Percentiles rank a stretch among this genome's conserved stretches.
These are phyloP conservation scores for Eutolmus rufibarbis DNA, from an alignment of 2,888 invertebrate species.

Conservation along the genomic window DNA sequence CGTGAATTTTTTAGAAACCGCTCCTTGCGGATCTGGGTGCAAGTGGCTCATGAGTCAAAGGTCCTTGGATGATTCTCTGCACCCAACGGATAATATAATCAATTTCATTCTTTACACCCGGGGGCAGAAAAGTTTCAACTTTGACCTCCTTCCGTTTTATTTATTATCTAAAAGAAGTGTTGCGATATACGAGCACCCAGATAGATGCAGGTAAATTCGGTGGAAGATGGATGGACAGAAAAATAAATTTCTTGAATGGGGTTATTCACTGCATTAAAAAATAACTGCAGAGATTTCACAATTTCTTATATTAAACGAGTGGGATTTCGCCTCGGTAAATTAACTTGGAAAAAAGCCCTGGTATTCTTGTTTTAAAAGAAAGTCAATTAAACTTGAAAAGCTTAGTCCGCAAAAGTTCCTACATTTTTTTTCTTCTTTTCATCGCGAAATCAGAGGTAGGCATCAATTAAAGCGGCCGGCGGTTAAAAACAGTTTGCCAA, in stretches of 20 bases:
- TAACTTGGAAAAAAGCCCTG: background rate
- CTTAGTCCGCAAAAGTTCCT: background rate
- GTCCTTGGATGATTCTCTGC: background rate
- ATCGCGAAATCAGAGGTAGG: background rate
- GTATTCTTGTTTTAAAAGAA: background rate
- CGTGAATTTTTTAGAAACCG: background rate
- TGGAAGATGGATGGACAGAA: background rate
- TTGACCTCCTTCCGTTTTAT: background rate
- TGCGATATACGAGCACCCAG: background rate
- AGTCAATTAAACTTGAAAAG: background rate
- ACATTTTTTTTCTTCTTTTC: background rate
- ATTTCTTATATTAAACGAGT: background rate
- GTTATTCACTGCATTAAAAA: background rate
- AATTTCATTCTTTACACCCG: background rate
- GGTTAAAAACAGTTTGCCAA: background rate
- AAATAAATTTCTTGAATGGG: background rate
- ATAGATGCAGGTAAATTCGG: background rate
- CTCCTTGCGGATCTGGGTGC: background rate
- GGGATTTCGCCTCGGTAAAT: background rate
- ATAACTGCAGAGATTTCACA: background rate
- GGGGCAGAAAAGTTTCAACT: background rate
- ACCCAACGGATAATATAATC: background rate
- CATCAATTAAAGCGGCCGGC: background rate
- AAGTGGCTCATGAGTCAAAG: background rate
- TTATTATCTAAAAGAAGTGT: background rate